Evolutionary conservation across 1,140 invertebrate species (phyloP), one percentile per base, ranked within the genome.

Genomic region (Acromyrmex charruanus): DNA sequence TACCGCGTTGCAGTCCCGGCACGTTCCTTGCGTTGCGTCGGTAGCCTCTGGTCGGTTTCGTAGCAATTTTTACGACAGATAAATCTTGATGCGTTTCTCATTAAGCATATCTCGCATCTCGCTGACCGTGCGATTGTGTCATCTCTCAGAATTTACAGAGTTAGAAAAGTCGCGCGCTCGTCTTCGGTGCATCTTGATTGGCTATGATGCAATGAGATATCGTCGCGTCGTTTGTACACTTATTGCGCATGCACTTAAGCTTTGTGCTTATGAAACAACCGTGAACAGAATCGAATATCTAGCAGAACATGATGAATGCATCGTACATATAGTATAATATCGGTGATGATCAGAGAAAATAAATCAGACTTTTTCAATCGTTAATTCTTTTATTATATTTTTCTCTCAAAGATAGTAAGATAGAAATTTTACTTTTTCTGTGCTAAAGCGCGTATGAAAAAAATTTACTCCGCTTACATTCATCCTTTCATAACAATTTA

Each of bases 1-100:
- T 53, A 14, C 12, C 59, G 28, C 21, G 9, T 84, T 49, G 65
- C 71, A 21, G 49, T 82, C 59, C 39, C 55, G 58, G n/a, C 39
- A 61, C 44, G n/a, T 68, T 71, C 51, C 51, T 77, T 68, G 66
- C 2, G 9, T 53, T n/a, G 53, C n/a, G 18, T 31, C 66, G 25
- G 35, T 84, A 49, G 35, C 49, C 66, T 68, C 53, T 44, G 49
- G 49, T 87, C 55, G 31, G 68, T 55, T 51, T 74, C 25, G 77
- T 39, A 10, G 71, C 39, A 85, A 91, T 90, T 80, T 91, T 88
- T 87, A 87, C 68, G 89, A 89, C 87, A 87, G 87, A 87, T 89
- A 88, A 91, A 87, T 86, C 63, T 61, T 59, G 66, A 84, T 51
- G 66, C 49, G 35, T 77, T n/a, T 58, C 39, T 69, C 44, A 49